Evolutionary conservation across 2,888 invertebrate genomes (phyloP), one percentile per base, ranked within the genome.

Genomic region (Branchipolynoe longqiensis): DNA sequence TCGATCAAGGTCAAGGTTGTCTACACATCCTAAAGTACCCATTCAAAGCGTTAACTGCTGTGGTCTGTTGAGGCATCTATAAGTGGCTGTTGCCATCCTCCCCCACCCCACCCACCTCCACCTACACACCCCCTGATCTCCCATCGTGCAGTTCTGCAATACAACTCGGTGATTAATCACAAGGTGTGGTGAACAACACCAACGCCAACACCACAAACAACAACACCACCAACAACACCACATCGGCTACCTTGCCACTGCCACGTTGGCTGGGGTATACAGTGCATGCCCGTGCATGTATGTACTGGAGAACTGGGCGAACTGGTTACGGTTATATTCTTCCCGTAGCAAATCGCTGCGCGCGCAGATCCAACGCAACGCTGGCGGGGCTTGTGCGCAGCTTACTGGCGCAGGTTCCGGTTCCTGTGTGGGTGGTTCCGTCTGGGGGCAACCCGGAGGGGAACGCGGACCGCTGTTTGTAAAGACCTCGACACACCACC

Each of bases 261-360:
- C 28, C 62, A 62, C 62, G 31, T 62, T 62, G 62, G 62, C 62
- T 62, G 62, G 62, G 84, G 62, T 84, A 6, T 31, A 28, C 69
- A 25, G 64, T 48, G 84, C 64, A 84, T 84, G 62, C 73, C 31
- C 62, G 84, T 84, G 69, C 73, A 84, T 84, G 84, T 84, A 84
- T 84, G 73, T 84, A 18, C 73, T 84, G 84, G 84, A 84, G 84
- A 84, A 84, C 54, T 84, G 84, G 84, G 28, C 84, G 36, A 84
- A 84, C 69, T 84, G 84, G 84, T 54, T 84, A 62, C 40, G 84
- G 69, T 28, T 84, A n/a, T 84, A 84, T 54, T 59, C 84, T 18
- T 84, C 84, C 64, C 69, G 62, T 41, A 64, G 84, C 84, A 41
- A 54, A 28, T 25, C 31, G n/a, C 56, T 82, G 36, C 82, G 82